Evolutionary conservation across 2,113 vertebrate species (phyloP), one percentile per base, ranked within the genome.

Genomic region (Centrocercus urophasianus): DNA sequence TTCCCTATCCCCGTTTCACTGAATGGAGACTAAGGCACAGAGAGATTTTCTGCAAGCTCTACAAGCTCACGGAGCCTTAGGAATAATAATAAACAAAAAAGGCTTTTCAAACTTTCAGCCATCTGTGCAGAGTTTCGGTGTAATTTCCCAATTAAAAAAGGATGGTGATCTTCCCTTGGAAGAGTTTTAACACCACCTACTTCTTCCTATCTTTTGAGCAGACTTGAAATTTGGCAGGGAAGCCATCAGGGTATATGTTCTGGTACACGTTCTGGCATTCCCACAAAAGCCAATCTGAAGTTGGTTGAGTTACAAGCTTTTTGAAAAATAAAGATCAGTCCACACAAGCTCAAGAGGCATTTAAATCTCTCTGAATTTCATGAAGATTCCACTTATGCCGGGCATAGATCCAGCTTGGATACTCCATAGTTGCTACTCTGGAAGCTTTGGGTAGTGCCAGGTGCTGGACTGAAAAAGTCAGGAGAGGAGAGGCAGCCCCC

Each of bases 291-390:
- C 79, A 85, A 93, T 95, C 91, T 93, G 86, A 95, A 96, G 91
- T 81, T 96, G 96, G 96, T 95, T 90, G 94, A 90, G 94, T 95
- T 96, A 94, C 95, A 96, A 96, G 87, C 65, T 93, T 96, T 93
- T 64, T 65, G 80, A 79, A 91, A 95, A 69, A 90, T 78, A 94
- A 91, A 89, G 34, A 85, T 64, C 87, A 21, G 89, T 82, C 69
- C 91, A 64, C 78, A 93, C 32, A 42, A 93, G 93, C 96, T 96
- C 89, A 71, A 91, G 93, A 93, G 94, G 57, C 87, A 90, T 93
- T 95, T 96, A 76, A 92, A 95, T 89, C 28, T 94, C 89, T 89
- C 84, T 86, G 19, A 94, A 95, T 96, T 93, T 95, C 93, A 95
- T 83, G 88, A 93, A 95, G 91, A 93, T 85, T 95, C 82, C 82